These are phyloP conservation scores for Hyppa rectilinea DNA, from an alignment of 2,888 invertebrate genomes.

Conservation along the genomic window DNA sequence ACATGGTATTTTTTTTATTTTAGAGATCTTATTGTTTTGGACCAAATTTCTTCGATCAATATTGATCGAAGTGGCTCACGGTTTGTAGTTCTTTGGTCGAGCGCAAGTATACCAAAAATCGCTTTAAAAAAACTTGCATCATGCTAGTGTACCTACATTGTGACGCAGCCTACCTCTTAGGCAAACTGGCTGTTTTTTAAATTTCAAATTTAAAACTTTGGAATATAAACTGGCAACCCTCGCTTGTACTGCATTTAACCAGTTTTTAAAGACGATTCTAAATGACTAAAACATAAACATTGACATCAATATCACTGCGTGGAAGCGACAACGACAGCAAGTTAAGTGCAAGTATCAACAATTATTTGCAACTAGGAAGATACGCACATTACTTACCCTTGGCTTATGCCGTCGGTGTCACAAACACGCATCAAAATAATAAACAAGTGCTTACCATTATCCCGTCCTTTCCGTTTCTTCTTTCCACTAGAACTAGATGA, in stretches of 20 bases:
- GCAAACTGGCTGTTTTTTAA: too few relatives aligned
- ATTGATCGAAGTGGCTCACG: background rate
- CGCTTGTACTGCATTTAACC: too few relatives aligned
- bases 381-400: background rate
- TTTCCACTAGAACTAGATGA: constrained; percentile 91
- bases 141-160: too few relatives aligned
- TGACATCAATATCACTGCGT: background rate
- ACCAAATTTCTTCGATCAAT: background rate
- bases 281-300: background rate
- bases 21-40: background rate
- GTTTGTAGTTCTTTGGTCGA: background rate
- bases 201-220: too few relatives aligned
- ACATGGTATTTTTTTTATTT: background rate
- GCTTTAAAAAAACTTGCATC: background rate
- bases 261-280: background rate
- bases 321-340: background rate
- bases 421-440: background rate
- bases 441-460: constrained; percentile 92
- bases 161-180: too few relatives aligned
- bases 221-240: too few relatives aligned
- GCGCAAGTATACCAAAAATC: background rate
- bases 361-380: background rate
- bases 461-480: constrained; percentile 96
- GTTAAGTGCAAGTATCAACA: too few relatives aligned
- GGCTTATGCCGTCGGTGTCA: background rate